Evolutionary conservation across 2,797 vertebrate species (phyloP).

Genomic region (Pipistrellus nathusii): DNA sequence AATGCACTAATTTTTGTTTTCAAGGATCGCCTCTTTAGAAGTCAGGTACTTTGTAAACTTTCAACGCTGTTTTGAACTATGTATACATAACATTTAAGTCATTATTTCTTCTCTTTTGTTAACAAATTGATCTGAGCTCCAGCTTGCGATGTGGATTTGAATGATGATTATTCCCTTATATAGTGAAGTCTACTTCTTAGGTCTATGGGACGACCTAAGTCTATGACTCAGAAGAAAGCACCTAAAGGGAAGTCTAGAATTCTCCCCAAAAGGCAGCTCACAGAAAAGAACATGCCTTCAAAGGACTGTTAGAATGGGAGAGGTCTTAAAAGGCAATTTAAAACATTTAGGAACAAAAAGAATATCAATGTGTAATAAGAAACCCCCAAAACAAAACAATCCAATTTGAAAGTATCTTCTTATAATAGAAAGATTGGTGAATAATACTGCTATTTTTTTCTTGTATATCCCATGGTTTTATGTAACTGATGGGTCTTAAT

Average conservation of each 20-base stretch:
- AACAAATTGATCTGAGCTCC: constrained; percentile 13
- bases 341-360: constrained; percentile 29
- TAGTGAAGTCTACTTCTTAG: background rate
- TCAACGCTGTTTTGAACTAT: constrained; percentile 34
- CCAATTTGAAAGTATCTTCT: constrained; percentile 28
- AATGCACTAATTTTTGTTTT: background rate
- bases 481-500: background rate
- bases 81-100: background rate
- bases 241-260: background rate
- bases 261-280: background rate
- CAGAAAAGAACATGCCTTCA: constrained; percentile 11
- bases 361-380: background rate
- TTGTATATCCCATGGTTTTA: background rate
- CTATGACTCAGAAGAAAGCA: constrained; percentile 2
- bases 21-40: background rate
- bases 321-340: constrained; percentile 16
- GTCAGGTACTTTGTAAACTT: background rate
- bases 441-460: background rate
- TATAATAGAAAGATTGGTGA: background rate
- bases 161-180: constrained; percentile 23
- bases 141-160: constrained; percentile 1
- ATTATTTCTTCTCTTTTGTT: constrained; percentile 28
- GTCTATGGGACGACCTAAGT: background rate
- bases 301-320: background rate
- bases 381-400: background rate